Base-by-base conservation (phyloP, 2,797 vertebrate genomes). In the Anabas testudineus region DNA sequence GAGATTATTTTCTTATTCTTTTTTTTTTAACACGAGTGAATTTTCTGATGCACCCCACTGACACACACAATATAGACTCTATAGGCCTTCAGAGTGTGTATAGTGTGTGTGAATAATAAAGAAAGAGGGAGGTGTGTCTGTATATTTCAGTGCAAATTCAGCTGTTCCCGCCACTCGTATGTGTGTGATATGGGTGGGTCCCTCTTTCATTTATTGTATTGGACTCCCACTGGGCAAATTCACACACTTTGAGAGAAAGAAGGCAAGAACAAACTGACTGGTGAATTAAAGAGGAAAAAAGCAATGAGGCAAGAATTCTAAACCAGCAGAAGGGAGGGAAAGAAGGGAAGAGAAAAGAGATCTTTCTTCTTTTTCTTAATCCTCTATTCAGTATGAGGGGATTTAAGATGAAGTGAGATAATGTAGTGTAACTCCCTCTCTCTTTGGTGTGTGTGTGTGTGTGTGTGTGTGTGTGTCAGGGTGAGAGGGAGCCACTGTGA, bases 151-250 rank as follows among this genome's bases (percentile, higher is more conserved):
- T 32, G 34, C 53, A 70, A 77, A 65, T 78, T 81, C 73, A 87
- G 73, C 76, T 82, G 81, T 83, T 78, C 76, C 55, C 58, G 64
- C 70, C 65, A 66, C 80, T 82, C 80, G 71, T 74, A 64, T 53
- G 71, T 74, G 76, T 34, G 69, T 51, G 71, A 74, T 73, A 63
- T 6, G 57, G 59, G 75, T 6, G 57, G 59, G 75, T 74, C 74
- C 66, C 60, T 66, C 84, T 90, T 88, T 88, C 62, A 84, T 87
- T 81, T 57, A 74, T 76, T 86, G 68, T 74, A 65, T 75, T 15
- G 80, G 70, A 87, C 74, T 77, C 85, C 79, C 61, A 52, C 82
- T 76, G 62, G 57, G 87, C 56, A 67, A 73, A 83, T 84, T 87
- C 83, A 86, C 77, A 86, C 86, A 78, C 85, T 78, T 15, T 14